Percentiles rank a stretch among this genome's conserved stretches.
Conservation (phyloP, 2,797 vertebrate genomes). For the Aldrovandia affinis region DNA sequence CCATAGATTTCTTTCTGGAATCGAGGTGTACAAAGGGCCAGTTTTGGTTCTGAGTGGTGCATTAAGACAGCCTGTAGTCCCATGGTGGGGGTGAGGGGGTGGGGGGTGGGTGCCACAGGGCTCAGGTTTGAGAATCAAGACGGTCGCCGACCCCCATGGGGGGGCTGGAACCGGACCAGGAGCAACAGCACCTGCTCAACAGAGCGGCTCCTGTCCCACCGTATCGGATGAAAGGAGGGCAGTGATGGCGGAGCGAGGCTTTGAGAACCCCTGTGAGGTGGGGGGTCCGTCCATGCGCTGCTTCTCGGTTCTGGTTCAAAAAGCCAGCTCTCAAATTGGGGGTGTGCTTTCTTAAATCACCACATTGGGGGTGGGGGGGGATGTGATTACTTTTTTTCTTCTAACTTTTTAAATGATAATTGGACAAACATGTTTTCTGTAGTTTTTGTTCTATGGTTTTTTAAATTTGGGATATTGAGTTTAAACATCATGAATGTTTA, state of each 20-base stretch:
- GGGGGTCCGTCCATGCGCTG: neutral
- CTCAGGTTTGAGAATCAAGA: neutral
- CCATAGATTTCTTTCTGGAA: neutral
- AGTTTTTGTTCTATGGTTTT: too few species aligned
- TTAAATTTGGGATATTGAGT: too few species aligned
- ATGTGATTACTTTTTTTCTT: too few species aligned
- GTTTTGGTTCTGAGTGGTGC: neutral
- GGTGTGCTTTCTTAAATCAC: neutral
- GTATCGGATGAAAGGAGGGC: neutral
- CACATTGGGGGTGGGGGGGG: too few species aligned
- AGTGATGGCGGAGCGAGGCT: neutral
- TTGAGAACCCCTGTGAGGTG: neutral
- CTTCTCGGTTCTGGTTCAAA: neutral
- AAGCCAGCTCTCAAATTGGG: neutral
- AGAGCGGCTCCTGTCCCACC: neutral
- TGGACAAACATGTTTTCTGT: too few species aligned
- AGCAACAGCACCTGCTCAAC: constrained; percentile 1
- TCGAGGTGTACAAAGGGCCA: neutral
- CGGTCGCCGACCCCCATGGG: neutral
- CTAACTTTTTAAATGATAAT: too few species aligned
- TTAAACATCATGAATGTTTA: too few species aligned
- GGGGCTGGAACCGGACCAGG: neutral
- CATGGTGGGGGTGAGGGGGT: neutral
- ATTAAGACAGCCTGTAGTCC: constrained; percentile 6
- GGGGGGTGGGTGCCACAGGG: neutral